A percentile compares a stretch with the other conserved stretches of the same genome.
Conservation (phyloP, 2,113 vertebrate genomes). For the Perognathus longimembris region DNA sequence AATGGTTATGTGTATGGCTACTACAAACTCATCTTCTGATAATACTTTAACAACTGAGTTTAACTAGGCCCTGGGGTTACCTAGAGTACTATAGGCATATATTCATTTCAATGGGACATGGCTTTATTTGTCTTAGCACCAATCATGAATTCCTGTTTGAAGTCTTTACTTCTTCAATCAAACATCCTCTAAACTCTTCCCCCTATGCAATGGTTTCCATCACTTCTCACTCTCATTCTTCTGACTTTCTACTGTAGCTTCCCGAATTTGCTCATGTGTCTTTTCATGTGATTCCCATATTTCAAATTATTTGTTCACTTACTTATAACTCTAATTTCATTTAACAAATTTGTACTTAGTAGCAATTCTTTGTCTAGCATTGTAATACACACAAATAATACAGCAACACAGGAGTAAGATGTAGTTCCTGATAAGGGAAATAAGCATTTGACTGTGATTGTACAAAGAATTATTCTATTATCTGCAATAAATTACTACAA, state of each 20-base stretch:
- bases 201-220: not conserved
- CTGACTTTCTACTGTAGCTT: not conserved
- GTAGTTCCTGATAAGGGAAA: not conserved
- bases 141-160: not conserved
- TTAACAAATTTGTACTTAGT: slow-evolving; percentile 28
- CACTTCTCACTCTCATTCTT: not conserved
- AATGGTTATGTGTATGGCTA: not conserved
- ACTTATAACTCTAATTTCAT: slow-evolving; percentile 4
- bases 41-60: not conserved
- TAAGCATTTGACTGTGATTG: not conserved
- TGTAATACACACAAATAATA: not conserved
- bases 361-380: not conserved
- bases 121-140: not conserved
- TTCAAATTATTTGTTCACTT: not conserved
- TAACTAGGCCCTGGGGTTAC: not conserved
- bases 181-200: not conserved
- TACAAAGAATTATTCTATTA: not conserved
- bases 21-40: not conserved
- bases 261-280: not conserved
- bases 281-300: not conserved
- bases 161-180: not conserved
- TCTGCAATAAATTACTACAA: not conserved
- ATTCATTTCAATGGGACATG: not conserved
- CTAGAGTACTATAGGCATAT: not conserved
- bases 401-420: not conserved